Evolutionary conservation across 2,888 invertebrate genomes (phyloP).

Genomic region (Cordilura impudica): DNA sequence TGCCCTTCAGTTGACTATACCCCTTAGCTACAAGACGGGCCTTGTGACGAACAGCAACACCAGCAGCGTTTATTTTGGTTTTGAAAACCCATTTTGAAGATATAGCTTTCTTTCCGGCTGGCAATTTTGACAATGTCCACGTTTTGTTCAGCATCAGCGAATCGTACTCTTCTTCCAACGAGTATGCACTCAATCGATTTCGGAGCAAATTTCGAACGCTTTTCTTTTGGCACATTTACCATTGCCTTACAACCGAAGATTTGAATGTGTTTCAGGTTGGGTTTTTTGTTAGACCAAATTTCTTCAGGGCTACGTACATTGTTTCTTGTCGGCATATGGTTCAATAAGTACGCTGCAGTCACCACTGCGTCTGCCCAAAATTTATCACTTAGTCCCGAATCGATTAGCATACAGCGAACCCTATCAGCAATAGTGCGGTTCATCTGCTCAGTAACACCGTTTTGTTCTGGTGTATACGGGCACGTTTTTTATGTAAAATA

Average conservation of each 20-base stretch:
- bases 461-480: no score
- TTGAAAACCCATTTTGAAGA: no score
- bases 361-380: slow-evolving; percentile 60
- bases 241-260: no score
- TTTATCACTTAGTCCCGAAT: slow-evolving; percentile 48
- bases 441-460: slow-evolving; percentile 41
- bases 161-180: no score
- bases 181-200: slow-evolving; percentile 60
- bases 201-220: slow-evolving; percentile 51
- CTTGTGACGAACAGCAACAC: no score
- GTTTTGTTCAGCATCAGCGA: no score
- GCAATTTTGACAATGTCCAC: no score
- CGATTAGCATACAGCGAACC: no score
- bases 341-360: slow-evolving; percentile 56
- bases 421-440: slow-evolving; percentile 64
- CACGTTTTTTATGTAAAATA: no score
- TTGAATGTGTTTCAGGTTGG: slow-evolving; percentile 50
- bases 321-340: slow-evolving; percentile 56
- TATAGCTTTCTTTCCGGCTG: no score
- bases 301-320: slow-evolving; percentile 52
- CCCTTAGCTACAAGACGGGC: no score
- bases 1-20: slow-evolving; percentile 31
- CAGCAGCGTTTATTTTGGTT: no score
- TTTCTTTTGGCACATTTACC: slow-evolving; percentile 57
- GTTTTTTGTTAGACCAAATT: slow-evolving; percentile 53